Evolutionary conservation across 2,888 invertebrate species (phyloP).

Genomic region (Idaea aversata): DNA sequence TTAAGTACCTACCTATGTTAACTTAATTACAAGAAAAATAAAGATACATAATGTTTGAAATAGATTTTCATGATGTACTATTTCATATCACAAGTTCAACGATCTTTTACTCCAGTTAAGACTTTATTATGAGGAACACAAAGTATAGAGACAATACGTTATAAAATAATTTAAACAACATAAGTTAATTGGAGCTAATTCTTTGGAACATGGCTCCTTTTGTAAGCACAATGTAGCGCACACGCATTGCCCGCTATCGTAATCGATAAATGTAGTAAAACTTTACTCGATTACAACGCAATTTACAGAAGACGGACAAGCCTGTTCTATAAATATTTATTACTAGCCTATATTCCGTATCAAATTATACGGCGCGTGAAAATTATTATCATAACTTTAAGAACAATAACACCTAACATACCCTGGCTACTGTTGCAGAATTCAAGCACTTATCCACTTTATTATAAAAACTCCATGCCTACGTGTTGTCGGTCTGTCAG

Average conservation of each 20-base stretch:
- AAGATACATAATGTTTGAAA: too few relatives aligned
- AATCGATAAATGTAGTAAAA: slow-evolving; percentile 46
- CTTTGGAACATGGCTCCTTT: slow-evolving; percentile 52
- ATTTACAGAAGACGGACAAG: slow-evolving; percentile 67
- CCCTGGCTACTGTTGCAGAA: slow-evolving; percentile 44
- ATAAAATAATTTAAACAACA: slow-evolving; percentile 64
- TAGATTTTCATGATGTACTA: neutral
- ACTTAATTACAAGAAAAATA: too few relatives aligned
- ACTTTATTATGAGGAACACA: slow-evolving; percentile 45
- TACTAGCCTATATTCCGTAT: slow-evolving; percentile 50
- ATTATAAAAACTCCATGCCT: slow-evolving; percentile 44
- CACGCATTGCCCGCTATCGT: slow-evolving; percentile 3
- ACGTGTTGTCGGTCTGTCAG: slow-evolving; percentile 31
- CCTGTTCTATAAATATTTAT: slow-evolving; percentile 75
- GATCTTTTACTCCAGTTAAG: slow-evolving; percentile 32
- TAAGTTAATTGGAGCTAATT: slow-evolving; percentile 65
- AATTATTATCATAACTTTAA: slow-evolving; percentile 52
- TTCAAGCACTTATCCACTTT: slow-evolving; percentile 40
- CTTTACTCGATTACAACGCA: slow-evolving; percentile 69
- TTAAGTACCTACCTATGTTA: too few relatives aligned
- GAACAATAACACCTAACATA: slow-evolving; percentile 45
- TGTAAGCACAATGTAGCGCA: slow-evolving; percentile 23
- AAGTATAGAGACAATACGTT: slow-evolving; percentile 40
- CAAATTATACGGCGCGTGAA: slow-evolving; percentile 60
- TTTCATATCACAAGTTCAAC: slow-evolving; percentile 17